These are phyloP conservation scores for Acromyrmex echinatior DNA, from an alignment of 1,140 invertebrate genomes.

Conservation along the genomic window DNA sequence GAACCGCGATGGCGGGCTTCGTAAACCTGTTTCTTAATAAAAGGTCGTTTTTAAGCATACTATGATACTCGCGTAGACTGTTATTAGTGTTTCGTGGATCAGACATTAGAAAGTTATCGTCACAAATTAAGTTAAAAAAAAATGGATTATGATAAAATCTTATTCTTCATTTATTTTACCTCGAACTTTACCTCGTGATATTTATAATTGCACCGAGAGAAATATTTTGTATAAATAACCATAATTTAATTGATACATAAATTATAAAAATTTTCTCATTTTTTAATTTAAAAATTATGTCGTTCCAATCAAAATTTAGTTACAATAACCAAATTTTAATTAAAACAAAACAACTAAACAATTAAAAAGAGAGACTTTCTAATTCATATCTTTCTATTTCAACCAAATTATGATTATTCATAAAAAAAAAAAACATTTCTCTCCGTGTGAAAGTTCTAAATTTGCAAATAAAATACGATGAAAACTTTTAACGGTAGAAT, in stretches of 20 bases:
- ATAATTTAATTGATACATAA: too few species aligned
- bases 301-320: too few species aligned
- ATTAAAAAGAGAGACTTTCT: too few species aligned
- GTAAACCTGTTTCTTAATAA: conserved; percentile 25
- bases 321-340: too few species aligned
- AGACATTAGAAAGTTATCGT: background rate
- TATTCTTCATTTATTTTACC: background rate
- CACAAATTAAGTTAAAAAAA: conserved; percentile 14
- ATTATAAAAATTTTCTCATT: too few species aligned
- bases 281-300: too few species aligned
- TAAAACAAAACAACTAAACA: too few species aligned
- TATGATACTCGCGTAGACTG: conserved; percentile 10
- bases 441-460: background rate
- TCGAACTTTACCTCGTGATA: background rate
- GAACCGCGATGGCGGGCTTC: conserved; percentile 36
- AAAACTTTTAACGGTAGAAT: background rate
- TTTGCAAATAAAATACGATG: background rate
- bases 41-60: background rate
- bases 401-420: too few species aligned
- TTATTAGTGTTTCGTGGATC: conserved; percentile 14
- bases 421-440: too few species aligned
- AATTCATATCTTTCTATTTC: too few species aligned
- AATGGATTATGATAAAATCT: background rate
- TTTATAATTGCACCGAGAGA: background rate
- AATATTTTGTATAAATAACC: background rate